Percentiles rank a stretch among this genome's conserved stretches.
Evolutionary conservation across 1,140 invertebrate species (phyloP).

Genomic region (Potamilus streckersoni): DNA sequence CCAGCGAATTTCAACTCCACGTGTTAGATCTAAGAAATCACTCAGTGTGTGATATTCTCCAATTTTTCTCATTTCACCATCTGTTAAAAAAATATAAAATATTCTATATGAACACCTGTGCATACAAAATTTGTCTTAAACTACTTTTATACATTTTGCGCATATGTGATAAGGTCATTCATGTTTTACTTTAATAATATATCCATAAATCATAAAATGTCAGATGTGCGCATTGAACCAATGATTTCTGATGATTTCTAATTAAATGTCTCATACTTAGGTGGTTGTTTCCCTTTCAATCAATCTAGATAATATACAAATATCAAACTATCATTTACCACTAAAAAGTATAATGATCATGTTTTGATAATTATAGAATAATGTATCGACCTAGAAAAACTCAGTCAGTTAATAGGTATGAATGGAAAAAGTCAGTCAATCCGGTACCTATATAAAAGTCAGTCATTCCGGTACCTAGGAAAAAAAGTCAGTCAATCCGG

Average conservation of each 20-base stretch:
- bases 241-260: neutral
- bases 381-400: too few relatives aligned
- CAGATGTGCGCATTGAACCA: neutral
- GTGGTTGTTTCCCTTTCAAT: neutral
- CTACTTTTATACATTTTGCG: too few relatives aligned
- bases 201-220: neutral
- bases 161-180: neutral
- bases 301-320: too few relatives aligned
- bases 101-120: neutral
- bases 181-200: neutral
- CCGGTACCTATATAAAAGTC: too few relatives aligned
- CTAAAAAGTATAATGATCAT: too few relatives aligned
- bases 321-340: too few relatives aligned
- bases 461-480: too few relatives aligned
- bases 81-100: slow-evolving; percentile 3
- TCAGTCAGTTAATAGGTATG: too few relatives aligned
- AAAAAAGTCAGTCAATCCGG: too few relatives aligned
- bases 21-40: neutral
- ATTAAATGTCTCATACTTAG: neutral
- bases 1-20: neutral
- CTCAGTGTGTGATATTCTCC: slow-evolving; percentile 31
- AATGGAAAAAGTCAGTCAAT: too few relatives aligned
- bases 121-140: neutral
- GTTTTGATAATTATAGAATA: too few relatives aligned
- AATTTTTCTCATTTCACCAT: slow-evolving; percentile 41